Percentiles rank a stretch among this genome's conserved stretches.
Conservation (phyloP, 2,888 invertebrate species). For the Resseliella maxima region DNA sequence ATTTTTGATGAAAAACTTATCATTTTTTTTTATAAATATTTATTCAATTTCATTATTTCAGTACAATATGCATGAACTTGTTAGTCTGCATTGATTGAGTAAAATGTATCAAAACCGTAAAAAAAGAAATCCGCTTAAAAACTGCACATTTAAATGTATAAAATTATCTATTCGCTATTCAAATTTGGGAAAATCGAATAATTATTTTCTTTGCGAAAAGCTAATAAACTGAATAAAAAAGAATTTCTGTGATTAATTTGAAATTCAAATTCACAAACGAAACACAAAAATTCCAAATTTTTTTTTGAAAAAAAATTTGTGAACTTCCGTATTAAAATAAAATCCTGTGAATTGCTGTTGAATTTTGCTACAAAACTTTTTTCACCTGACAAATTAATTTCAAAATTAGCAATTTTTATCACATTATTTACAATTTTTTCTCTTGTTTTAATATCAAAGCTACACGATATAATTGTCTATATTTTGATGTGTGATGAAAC, state of each 20-base stretch:
- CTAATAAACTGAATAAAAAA: too few relatives aligned
- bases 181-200: neutral
- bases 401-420: neutral
- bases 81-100: neutral
- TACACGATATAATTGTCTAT: neutral
- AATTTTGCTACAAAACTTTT: too few relatives aligned
- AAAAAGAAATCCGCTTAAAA: slow-evolving; percentile 27
- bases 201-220: too few relatives aligned
- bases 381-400: neutral
- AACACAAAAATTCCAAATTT: too few relatives aligned
- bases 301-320: too few relatives aligned
- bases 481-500: neutral
- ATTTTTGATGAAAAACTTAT: neutral
- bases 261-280: too few relatives aligned
- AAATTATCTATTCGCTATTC: slow-evolving; percentile 39
- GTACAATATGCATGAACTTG: neutral
- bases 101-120: slow-evolving; percentile 28
- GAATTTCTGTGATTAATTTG: too few relatives aligned
- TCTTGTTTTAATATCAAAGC: neutral
- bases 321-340: neutral
- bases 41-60: slow-evolving; percentile 33
- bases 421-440: neutral
- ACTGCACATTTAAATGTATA: slow-evolving; percentile 10
- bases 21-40: slow-evolving; percentile 6
- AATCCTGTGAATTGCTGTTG: neutral